phyloP scores from a whole-genome alignment of 2,797 vertebrate genomes.

The Ammospiza maritima region DNA sequence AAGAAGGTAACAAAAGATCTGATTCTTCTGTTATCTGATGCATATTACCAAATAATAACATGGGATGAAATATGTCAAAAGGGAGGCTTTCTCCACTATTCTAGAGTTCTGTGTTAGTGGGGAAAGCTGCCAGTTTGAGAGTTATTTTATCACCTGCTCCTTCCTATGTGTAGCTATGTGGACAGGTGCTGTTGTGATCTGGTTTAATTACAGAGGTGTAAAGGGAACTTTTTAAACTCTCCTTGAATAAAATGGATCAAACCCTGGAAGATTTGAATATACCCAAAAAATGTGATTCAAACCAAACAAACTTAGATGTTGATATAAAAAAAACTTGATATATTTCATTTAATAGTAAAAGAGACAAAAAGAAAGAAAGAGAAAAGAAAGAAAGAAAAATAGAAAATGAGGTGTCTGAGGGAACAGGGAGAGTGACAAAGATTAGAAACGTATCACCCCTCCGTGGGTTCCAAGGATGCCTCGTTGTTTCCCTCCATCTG shows the following conservation, averaged over 20 bases:
- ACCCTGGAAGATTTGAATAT: not conserved
- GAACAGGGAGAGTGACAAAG: not conserved
- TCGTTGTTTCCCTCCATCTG: not conserved
- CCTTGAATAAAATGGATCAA: fast-evolving
- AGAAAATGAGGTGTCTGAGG: not conserved
- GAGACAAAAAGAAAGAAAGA: not conserved
- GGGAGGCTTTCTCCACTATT: not conserved
- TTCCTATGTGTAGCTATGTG: fast-evolving
- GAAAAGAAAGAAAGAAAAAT: not conserved
- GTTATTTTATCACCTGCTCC: not conserved
- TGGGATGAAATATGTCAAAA: not conserved
- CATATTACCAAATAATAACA: not conserved
- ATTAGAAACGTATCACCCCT: not conserved
- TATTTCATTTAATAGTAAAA: not conserved
- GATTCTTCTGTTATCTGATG: not conserved
- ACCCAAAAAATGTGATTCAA: fast-evolving
- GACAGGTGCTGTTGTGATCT: not conserved
- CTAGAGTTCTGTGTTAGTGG: not conserved
- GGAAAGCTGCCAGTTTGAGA: not conserved
- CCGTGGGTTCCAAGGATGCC: fast-evolving
- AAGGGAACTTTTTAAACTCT: not conserved
- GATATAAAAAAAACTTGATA: not conserved
- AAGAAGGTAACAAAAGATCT: constrained; percentile 45
- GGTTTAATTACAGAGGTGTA: not conserved
- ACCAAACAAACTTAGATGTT: not conserved